Base-by-base conservation (phyloP, 1,140 invertebrate species). In the Trachymyrmex septentrionalis region DNA sequence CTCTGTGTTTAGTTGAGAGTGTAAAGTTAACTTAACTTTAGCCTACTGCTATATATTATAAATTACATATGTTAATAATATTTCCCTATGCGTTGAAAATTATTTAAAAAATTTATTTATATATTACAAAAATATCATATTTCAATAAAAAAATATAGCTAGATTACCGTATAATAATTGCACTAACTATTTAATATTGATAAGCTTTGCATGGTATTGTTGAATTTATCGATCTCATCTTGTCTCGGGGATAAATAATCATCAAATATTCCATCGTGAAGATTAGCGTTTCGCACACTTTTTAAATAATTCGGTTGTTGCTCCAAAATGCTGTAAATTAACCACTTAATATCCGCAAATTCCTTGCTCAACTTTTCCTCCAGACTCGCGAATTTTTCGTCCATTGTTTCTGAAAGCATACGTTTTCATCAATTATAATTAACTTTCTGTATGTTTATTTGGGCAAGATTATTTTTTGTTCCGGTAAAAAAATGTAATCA, bases 331-430 rank as follows among this genome's bases (percentile, higher is more conserved):
- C 3, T 59, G 21, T 80, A 24, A 27, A 91, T 38, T 3, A 91
- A 38, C 24, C 27, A 48, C 16, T 88, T 91, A 7, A 91, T 76
- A 24, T 88, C 86, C 3, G 88, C 78, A 14, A 94, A 57, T 73
- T 89, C 66, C 2, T 72, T 64, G n/a, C 59, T 75, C 7, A 94
- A 66, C 0, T 34, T 80, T 14, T 69, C 87, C 55, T 93, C 92
- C 7, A 93, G 61, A 27, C 44, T 80, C 24, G 87, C 59, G 9
- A 94, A 81, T 10, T 86, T 91, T n/a, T 91, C 90, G 12, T 89
- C 87, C 50, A 94, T 87, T 2, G 63, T 75, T 53, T 92, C 93
- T 93, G 55, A 44, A 92, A 93, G 19, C 30, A 61, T 55, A 76
- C n/a, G 9, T 69, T 55, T 34, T 48, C 38, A 59, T 75, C 30